A percentile compares a stretch with the other conserved stretches of the same genome.
Conservation (phyloP, 2,113 vertebrate species). For the Tragulus kanchil region DNA sequence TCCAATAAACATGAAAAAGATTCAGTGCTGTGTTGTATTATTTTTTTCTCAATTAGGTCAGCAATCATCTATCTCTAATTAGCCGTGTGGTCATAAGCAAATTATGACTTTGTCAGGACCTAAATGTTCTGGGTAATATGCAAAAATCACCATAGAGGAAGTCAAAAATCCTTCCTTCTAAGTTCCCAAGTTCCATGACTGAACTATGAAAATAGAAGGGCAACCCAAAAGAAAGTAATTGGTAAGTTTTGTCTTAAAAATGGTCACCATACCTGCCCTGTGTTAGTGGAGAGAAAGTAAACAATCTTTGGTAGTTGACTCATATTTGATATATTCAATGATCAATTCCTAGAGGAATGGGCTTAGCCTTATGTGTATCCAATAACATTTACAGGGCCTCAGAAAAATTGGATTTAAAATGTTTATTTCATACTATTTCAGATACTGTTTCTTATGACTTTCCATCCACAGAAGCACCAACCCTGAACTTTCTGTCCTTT, state of each 20-base stretch:
- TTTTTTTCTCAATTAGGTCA: neutral
- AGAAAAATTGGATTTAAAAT: neutral
- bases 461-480: neutral
- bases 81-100: neutral
- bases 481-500: neutral
- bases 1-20: neutral
- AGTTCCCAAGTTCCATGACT: neutral
- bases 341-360: neutral
- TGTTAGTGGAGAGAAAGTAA: neutral
- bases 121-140: neutral
- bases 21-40: neutral
- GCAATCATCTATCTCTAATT: no score
- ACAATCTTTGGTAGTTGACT: neutral
- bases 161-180: neutral
- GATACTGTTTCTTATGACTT: neutral
- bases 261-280: neutral
- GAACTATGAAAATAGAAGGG: constrained; percentile 20
- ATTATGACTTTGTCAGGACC: neutral
- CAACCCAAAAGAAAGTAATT: neutral
- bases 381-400: neutral
- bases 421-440: neutral
- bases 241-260: neutral
- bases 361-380: neutral
- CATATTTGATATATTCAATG: neutral
- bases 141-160: neutral